Conservation (phyloP, 1,140 invertebrate genomes). For the Trichoplusia ni region DNA sequence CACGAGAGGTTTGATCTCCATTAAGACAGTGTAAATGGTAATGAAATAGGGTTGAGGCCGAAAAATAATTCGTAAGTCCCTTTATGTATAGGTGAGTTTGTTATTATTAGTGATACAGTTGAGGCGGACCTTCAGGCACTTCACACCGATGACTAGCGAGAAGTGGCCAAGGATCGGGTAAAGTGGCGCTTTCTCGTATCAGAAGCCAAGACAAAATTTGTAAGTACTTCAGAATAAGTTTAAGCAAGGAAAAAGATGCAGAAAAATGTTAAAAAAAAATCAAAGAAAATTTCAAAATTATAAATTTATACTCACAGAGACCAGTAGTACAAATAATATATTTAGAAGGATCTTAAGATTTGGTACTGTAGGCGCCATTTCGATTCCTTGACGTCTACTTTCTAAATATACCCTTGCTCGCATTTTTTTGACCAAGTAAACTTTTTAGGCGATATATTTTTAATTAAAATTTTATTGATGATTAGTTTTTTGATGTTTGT, state of each 20-base stretch:
- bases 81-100: no score
- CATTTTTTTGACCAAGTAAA: conserved; percentile 19
- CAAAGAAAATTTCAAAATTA: background rate
- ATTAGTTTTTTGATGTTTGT: background rate
- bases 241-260: background rate
- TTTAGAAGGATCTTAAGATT: background rate
- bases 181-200: no score
- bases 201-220: background rate
- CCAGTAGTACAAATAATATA: background rate
- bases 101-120: no score
- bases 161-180: no score
- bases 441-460: conserved; percentile 25
- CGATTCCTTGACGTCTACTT: conserved; percentile 1
- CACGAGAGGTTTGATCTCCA: no score
- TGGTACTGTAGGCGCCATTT: conserved; percentile 11
- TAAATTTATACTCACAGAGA: background rate
- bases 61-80: no score
- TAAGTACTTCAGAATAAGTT: background rate
- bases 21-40: no score
- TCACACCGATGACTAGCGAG: no score
- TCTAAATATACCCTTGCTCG: conserved; percentile 4
- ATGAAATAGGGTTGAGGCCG: no score
- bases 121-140: no score
- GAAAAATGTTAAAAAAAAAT: background rate
- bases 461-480: conserved; percentile 17